Percentiles rank a stretch among this genome's conserved stretches.
Conservation (phyloP, 2,113 vertebrate species). For the Protobothrops flavoviridis region DNA sequence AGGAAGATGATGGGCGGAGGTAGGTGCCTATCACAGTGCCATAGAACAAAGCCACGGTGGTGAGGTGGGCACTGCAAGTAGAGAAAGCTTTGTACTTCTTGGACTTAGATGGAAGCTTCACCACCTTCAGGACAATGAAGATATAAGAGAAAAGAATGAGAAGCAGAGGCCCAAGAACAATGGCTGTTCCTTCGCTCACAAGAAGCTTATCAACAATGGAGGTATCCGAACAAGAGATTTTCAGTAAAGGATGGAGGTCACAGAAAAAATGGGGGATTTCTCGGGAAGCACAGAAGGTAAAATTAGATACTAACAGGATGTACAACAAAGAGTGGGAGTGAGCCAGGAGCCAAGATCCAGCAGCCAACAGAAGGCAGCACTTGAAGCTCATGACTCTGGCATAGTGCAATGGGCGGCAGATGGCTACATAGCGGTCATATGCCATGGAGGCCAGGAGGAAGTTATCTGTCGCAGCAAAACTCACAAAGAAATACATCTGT, state of each 20-base stretch:
- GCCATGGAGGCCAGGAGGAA: conserved; percentile 50
- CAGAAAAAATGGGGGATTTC: conserved; percentile 53
- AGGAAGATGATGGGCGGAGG: conserved; percentile 34
- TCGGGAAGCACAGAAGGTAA: conserved; percentile 51
- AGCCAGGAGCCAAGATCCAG: neutral
- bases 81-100: conserved; percentile 49
- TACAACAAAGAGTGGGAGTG: neutral
- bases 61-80: conserved; percentile 43
- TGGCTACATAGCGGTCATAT: conserved; percentile 44
- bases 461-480: conserved; percentile 34
- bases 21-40: conserved; percentile 42
- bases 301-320: conserved; percentile 11
- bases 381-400: conserved; percentile 34
- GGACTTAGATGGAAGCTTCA: conserved; percentile 27
- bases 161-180: conserved; percentile 43
- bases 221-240: conserved; percentile 47
- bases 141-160: conserved; percentile 50
- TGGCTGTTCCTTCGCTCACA: conserved; percentile 25
- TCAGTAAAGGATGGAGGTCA: conserved; percentile 49
- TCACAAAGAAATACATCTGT: conserved; percentile 47
- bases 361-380: conserved; percentile 17
- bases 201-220: neutral
- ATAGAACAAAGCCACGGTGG: conserved; percentile 31
- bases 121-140: conserved; percentile 31
- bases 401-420: conserved; percentile 48